Evolutionary conservation across 2,113 vertebrate species (phyloP), one percentile per base, ranked within the genome.

Genomic region (Scopus umbretta): DNA sequence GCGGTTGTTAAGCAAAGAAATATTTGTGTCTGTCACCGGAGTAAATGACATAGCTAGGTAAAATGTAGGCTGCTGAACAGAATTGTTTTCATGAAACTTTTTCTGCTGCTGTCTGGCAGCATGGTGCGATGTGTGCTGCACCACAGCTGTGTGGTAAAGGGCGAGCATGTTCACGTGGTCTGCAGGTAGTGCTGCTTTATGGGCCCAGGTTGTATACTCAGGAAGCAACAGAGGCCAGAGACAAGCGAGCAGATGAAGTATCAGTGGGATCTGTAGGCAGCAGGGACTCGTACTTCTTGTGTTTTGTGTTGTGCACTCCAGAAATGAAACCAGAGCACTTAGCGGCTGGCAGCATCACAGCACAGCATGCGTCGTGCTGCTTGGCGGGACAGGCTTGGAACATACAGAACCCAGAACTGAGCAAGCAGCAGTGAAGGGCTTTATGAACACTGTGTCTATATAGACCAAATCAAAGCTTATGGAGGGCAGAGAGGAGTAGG

Each of bases 41-140:
- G 18, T 89, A 81, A 88, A 63, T 59, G 19, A 21, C 40, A 42
- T 18, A 61, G 61, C 71, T 40, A 16, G 50, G 67, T 76, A 70
- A 49, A 42, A 74, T 47, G 43, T 29, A 52, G 79, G 47, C 71
- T 47, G n/a, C 61, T 49, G 34, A 68, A 63, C 20, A 40, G 65
- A 50, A 23, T 17, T 52, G 38, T 56, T 84, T 67, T 36, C 10
- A 12, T 53, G 18, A 47, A 82, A 59, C 9, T 17, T 36, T 32
- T 23, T 59, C 8, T 22, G 16, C 15, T 7, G 53, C 49, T 38
- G 56, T 34, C 17, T 58, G 83, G 55, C 22, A 67, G 65, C 11
- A 2, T 3, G 2, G 40, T 14, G 4, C 0, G 0, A 49, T 6
- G 18, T 32, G 65, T 50, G 65, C 68, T 16, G 63, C 38, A 43